Evolutionary conservation across 2,797 vertebrate genomes (phyloP).

Genomic region (Argya squamiceps): DNA sequence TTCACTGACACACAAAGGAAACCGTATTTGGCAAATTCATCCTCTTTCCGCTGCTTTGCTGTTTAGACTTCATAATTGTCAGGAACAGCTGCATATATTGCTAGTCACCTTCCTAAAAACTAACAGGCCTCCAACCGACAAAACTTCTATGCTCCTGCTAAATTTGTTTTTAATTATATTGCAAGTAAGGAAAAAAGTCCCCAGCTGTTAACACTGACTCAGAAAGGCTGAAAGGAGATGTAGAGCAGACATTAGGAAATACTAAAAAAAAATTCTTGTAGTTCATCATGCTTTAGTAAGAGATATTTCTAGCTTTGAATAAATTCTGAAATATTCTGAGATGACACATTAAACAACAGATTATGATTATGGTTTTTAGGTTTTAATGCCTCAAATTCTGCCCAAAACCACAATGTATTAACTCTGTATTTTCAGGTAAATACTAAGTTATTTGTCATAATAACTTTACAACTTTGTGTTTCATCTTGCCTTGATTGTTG

Average conservation of each 20-base stretch:
- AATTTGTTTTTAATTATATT: conserved; percentile 83
- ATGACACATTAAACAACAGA: conserved; percentile 71
- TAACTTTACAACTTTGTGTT: conserved; percentile 79
- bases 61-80: conserved; percentile 58
- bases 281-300: conserved; percentile 72
- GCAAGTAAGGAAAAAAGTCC: conserved; percentile 68
- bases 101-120: conserved; percentile 66
- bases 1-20: conserved; percentile 41
- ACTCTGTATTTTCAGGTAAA: conserved; percentile 78
- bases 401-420: conserved; percentile 74
- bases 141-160: conserved; percentile 74
- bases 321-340: conserved; percentile 72
- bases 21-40: conserved; percentile 65
- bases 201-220: conserved; percentile 76
- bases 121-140: conserved; percentile 63
- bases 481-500: conserved; percentile 79
- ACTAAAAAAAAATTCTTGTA: conserved; percentile 62
- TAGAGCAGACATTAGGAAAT: conserved; percentile 78
- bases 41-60: neutral
- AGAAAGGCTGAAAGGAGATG: conserved; percentile 72
- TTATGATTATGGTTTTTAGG: conserved; percentile 71
- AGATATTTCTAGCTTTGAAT: conserved; percentile 75
- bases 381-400: conserved; percentile 71
- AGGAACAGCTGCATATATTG: conserved; percentile 54
- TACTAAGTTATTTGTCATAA: conserved; percentile 79